Conservation (phyloP, 2,113 vertebrate species). For the Nesoenas mayeri region DNA sequence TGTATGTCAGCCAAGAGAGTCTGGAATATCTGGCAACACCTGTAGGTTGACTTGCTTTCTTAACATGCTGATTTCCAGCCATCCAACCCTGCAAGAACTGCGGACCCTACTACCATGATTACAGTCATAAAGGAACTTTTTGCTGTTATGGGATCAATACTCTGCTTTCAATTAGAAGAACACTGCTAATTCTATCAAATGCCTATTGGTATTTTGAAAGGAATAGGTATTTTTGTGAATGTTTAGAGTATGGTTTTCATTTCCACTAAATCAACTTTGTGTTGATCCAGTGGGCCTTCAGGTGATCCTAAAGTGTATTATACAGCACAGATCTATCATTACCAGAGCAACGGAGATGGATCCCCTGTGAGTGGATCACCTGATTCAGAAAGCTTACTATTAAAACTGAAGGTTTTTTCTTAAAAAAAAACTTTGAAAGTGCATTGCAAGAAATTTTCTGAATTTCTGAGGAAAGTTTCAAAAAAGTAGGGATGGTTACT, state of each 20-base stretch:
- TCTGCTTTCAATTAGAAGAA: not conserved
- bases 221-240: not conserved
- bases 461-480: not conserved
- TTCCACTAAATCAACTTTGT: not conserved
- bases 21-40: conserved; percentile 11
- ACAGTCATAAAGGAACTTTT: not conserved
- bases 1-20: not conserved
- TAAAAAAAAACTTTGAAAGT: not conserved
- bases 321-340: not conserved
- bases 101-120: not conserved
- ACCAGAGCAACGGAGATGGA: not conserved
- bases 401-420: not conserved
- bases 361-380: not conserved
- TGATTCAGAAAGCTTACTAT: not conserved
- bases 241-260: not conserved
- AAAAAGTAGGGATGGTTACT: not conserved
- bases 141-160: not conserved
- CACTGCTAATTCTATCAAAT: not conserved
- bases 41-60: conserved; percentile 8
- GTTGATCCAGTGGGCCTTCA: not conserved
- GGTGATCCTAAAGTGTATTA: not conserved
- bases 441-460: not conserved
- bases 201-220: not conserved
- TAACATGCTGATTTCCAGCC: not conserved
- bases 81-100: not conserved